These are phyloP conservation scores for Zaprionus lachaisei DNA, from an alignment of 1,140 invertebrate species.

Conservation along the genomic window DNA sequence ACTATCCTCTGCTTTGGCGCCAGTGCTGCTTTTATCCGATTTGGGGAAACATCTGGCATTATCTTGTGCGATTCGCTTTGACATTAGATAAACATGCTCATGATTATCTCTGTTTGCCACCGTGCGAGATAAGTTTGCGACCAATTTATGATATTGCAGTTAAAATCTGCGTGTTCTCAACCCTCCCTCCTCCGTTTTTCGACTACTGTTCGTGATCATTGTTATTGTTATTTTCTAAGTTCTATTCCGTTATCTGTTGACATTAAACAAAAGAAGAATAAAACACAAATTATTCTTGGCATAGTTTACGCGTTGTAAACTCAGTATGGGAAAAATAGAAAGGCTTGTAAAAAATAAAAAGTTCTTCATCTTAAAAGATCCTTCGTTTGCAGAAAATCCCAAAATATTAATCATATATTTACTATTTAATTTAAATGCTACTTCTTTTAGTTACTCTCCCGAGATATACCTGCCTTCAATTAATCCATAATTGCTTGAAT, in stretches of 20 bases:
- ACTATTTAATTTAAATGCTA: too few species aligned
- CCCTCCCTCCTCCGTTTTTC: slow-evolving; percentile 14
- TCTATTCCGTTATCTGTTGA: slow-evolving; percentile 16
- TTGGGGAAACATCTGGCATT: slow-evolving; percentile 29
- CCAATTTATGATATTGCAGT: slow-evolving; percentile 79
- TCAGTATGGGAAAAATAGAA: not conserved
- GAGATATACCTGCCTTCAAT: not conserved
- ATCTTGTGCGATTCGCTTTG: slow-evolving; percentile 48
- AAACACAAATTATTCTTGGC: slow-evolving; percentile 7
- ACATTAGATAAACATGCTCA: slow-evolving; percentile 62
- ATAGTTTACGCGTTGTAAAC: slow-evolving; percentile 1
- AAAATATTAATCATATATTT: too few species aligned
- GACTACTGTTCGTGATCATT: slow-evolving; percentile 22
- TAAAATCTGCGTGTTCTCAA: slow-evolving; percentile 28
- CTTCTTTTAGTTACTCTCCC: too few species aligned
- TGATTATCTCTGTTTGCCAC: slow-evolving; percentile 68
- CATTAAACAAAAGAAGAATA: slow-evolving; percentile 12
- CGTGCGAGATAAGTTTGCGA: slow-evolving; percentile 55
- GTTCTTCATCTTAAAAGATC: too few species aligned
- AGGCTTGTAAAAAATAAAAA: not conserved
- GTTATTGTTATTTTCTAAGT: slow-evolving; percentile 20
- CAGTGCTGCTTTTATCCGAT: slow-evolving; percentile 57
- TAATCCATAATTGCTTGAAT: too few species aligned
- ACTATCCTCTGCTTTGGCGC: slow-evolving; percentile 55
- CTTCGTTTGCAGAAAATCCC: too few species aligned